A percentile compares a stretch with the other conserved stretches of the same genome.
phyloP scores from a whole-genome alignment of 2,888 invertebrate genomes.

The Xylota segnis region DNA sequence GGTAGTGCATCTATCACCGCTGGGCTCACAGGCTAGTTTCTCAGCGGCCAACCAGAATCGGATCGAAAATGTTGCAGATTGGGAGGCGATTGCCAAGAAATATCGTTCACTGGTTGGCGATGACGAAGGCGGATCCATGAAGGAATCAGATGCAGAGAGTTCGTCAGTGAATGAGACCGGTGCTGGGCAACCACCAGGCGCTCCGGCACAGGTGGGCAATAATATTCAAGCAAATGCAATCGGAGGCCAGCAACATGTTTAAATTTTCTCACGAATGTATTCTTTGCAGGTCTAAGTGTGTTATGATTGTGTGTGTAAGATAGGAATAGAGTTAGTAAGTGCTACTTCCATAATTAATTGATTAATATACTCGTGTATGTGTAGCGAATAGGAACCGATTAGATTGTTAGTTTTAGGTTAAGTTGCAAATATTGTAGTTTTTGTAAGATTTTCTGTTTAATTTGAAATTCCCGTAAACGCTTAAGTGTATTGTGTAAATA shows the following conservation, averaged over 20 bases:
- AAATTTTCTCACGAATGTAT: constrained; percentile 74
- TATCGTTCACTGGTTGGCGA: constrained; percentile 91
- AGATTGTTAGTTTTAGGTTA: constrained; percentile 21
- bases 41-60: constrained; percentile 89
- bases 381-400: constrained; percentile 24
- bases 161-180: constrained; percentile 82
- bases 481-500: constrained; percentile 35
- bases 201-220: constrained; percentile 83
- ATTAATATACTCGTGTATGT: constrained; percentile 25
- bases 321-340: constrained; percentile 27
- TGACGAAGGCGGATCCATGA: constrained; percentile 85
- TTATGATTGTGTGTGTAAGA: constrained; percentile 49
- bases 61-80: constrained; percentile 95
- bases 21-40: constrained; percentile 94
- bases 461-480: constrained; percentile 9
- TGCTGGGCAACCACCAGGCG: constrained; percentile 78
- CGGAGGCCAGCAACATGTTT: constrained; percentile 78
- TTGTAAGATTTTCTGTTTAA: constrained; percentile 47
- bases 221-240: constrained; percentile 78
- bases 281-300: constrained; percentile 74
- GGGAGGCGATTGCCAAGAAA: constrained; percentile 95
- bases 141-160: constrained; percentile 84
- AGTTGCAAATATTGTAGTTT: constrained; percentile 54
- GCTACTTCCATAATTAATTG: constrained; percentile 51
- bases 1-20: constrained; percentile 92